Evolutionary conservation across 2,888 invertebrate species (phyloP).

Genomic region (Eupithecia insigniata): DNA sequence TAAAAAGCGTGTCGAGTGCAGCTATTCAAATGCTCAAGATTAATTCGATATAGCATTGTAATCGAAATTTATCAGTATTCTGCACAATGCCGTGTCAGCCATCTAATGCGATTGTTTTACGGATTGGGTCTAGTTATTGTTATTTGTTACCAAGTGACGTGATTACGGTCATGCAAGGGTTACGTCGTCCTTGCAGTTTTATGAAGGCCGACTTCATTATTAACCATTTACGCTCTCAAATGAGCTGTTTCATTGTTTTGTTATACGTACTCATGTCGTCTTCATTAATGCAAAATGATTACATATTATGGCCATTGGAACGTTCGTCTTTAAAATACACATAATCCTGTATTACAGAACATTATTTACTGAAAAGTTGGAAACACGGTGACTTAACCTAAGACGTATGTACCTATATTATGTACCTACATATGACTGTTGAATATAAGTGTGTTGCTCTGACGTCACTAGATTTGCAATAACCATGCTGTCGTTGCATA

Average conservation of each 20-base stretch:
- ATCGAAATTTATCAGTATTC: conserved; percentile 16
- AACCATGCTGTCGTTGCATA: conserved; percentile 25
- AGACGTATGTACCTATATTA: background rate
- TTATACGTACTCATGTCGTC: background rate
- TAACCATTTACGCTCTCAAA: background rate
- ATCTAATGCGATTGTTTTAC: background rate
- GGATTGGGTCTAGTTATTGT: background rate
- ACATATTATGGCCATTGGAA: background rate
- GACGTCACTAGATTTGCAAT: conserved; percentile 11
- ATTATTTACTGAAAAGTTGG: background rate
- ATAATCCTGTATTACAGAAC: background rate
- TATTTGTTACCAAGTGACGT: conserved; percentile 3
- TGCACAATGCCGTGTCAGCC: conserved; percentile 8
- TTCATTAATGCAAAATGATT: background rate
- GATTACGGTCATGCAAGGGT: background rate
- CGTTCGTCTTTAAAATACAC: background rate
- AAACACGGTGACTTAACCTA: background rate
- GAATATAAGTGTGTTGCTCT: background rate
- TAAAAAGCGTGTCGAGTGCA: background rate
- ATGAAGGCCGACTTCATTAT: background rate
- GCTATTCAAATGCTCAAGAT: conserved; percentile 12
- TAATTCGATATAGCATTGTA: conserved; percentile 20
- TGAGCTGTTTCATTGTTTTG: background rate
- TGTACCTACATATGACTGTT: background rate
- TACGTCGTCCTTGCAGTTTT: background rate